Percentiles rank a stretch among this genome's conserved stretches.
Evolutionary conservation across 2,113 vertebrate genomes (phyloP).

Genomic region (Chrysemys picta): DNA sequence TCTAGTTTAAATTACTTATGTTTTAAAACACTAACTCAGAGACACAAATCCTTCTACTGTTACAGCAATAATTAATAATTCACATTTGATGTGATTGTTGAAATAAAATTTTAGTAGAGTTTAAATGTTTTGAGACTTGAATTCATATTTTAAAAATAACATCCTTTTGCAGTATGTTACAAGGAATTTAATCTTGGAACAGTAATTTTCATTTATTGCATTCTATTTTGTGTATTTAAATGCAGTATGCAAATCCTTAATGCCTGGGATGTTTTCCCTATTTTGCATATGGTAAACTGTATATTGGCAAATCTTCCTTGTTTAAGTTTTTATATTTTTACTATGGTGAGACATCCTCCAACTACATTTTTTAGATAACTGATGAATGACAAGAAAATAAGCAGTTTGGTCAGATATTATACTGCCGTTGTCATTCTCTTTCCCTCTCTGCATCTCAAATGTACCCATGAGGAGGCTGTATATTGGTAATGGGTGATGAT

Average conservation of each 20-base stretch:
- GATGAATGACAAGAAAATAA: neutral
- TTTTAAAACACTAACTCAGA: slow-evolving; percentile 56
- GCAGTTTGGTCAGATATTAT: slow-evolving; percentile 6
- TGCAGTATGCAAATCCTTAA: neutral
- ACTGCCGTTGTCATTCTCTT: slow-evolving; percentile 43
- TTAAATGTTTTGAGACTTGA: slow-evolving; percentile 33
- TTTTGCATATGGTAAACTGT: slow-evolving; percentile 47
- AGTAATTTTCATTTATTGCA: slow-evolving; percentile 45
- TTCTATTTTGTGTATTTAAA: neutral
- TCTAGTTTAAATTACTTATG: slow-evolving; percentile 14
- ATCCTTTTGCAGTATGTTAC: neutral
- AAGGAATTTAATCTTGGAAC: slow-evolving; percentile 11
- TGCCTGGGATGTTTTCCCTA: slow-evolving; percentile 1
- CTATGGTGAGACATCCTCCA: slow-evolving; percentile 28
- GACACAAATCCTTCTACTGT: slow-evolving; percentile 7
- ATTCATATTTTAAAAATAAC: neutral
- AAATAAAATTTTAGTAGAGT: slow-evolving; percentile 13
- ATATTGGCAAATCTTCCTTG: slow-evolving; percentile 51
- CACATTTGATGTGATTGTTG: slow-evolving; percentile 24
- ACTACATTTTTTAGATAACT: slow-evolving; percentile 31
- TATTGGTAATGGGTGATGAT: slow-evolving; percentile 28
- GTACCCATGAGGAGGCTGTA: slow-evolving; percentile 5
- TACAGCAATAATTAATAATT: slow-evolving; percentile 67
- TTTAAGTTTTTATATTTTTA: slow-evolving; percentile 43
- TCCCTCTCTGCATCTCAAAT: slow-evolving; percentile 32